Evolutionary conservation across 2,888 invertebrate genomes (phyloP).

Genomic region (Euphydryas editha): DNA sequence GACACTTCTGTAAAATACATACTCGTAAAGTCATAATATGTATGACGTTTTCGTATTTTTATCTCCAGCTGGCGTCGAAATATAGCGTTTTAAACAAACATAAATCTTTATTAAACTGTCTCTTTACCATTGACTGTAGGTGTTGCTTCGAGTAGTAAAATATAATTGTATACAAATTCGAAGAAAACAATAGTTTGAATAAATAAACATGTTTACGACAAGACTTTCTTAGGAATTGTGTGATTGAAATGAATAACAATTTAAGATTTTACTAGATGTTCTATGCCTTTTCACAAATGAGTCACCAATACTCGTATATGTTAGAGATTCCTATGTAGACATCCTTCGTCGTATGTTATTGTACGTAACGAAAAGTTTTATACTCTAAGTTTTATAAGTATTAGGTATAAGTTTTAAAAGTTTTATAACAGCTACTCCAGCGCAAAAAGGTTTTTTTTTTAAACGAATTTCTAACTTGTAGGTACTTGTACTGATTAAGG

Average conservation of each 20-base stretch:
- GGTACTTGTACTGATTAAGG: too few species aligned
- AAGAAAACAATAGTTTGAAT: conserved; percentile 30
- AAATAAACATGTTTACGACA: conserved; percentile 4
- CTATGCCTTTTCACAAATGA: too few species aligned
- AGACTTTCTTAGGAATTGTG: conserved; percentile 27
- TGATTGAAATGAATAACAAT: conserved; percentile 5
- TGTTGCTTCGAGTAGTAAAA: conserved; percentile 20
- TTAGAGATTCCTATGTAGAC: too few species aligned
- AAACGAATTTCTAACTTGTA: too few species aligned
- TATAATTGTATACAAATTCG: conserved; percentile 19
- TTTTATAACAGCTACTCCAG: too few species aligned
- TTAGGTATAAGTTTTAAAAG: too few species aligned
- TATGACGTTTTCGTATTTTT: neutral
- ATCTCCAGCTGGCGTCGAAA: neutral
- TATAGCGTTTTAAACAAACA: neutral
- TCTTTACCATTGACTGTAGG: conserved; percentile 11
- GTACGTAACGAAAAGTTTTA: too few species aligned
- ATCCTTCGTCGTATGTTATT: too few species aligned
- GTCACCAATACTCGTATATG: too few species aligned
- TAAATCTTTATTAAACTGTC: conserved; percentile 4
- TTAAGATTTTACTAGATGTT: neutral
- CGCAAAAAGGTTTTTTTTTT: too few species aligned
- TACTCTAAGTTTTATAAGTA: too few species aligned
- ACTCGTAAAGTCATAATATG: neutral
- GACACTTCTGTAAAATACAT: too few species aligned